Percentiles rank a stretch among this genome's conserved stretches.
These are phyloP conservation scores for Cyclargus thomasi DNA, from an alignment of 1,140 invertebrate genomes.

Conservation along the genomic window DNA sequence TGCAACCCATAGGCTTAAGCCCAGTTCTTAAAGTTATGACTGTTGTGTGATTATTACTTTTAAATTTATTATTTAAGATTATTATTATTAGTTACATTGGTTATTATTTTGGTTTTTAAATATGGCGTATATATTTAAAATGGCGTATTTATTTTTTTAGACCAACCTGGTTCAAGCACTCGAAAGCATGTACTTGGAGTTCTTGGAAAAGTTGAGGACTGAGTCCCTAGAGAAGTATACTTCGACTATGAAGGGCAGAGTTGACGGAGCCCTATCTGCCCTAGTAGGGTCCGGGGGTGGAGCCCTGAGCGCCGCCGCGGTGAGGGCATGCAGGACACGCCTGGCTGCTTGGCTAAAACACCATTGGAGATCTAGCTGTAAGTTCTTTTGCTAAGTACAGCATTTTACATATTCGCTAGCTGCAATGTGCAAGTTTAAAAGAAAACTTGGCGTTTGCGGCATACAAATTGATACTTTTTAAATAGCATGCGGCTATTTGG, in stretches of 20 bases:
- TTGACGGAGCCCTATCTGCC: constrained; percentile 27
- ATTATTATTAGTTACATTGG: no score
- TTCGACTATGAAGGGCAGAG: constrained; percentile 22
- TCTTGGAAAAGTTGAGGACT: constrained; percentile 27
- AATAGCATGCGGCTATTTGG: no score
- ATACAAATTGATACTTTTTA: no score
- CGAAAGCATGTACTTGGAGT: constrained; percentile 28
- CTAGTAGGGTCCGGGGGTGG: constrained; percentile 29
- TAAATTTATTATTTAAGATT: no score
- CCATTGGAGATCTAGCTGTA: constrained; percentile 43
- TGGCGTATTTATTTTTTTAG: constrained; percentile 20
- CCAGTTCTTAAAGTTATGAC: no score
- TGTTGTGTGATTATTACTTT: no score
- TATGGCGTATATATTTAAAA: background rate
- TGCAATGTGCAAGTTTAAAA: no score
- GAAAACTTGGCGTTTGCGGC: no score
- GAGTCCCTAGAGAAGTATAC: constrained; percentile 21
- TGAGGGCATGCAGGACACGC: constrained; percentile 28
- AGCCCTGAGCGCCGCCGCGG: constrained; percentile 32
- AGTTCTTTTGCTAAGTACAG: constrained; percentile 20
- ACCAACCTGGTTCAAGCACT: constrained; percentile 24
- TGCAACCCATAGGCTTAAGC: no score
- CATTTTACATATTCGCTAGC: no score
- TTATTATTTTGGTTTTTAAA: no score
- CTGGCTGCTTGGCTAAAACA: constrained; percentile 35